Evolutionary conservation across 2,797 vertebrate species (phyloP).

Genomic region (Iguana delicatissima): DNA sequence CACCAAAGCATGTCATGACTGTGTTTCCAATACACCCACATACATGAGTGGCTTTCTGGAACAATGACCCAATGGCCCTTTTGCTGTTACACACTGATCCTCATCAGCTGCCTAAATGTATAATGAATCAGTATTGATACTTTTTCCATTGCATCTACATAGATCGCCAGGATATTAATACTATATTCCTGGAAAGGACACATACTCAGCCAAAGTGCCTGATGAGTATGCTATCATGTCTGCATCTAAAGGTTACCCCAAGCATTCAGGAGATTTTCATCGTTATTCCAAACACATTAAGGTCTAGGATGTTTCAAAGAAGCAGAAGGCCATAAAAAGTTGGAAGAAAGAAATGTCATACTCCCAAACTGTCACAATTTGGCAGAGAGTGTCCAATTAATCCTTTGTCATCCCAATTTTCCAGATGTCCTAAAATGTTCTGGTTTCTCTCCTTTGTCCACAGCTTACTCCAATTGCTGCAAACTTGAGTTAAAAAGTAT

Average conservation of each 20-base stretch:
- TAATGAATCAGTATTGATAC: conserved; percentile 70
- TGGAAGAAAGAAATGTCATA: neutral
- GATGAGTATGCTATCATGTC: conserved; percentile 53
- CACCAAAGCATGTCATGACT: neutral
- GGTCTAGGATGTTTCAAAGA: conserved; percentile 53
- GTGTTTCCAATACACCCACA: conserved; percentile 49
- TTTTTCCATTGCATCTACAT: conserved; percentile 36
- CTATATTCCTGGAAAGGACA: conserved; percentile 60
- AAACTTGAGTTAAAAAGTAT: no score
- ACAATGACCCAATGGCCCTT: conserved; percentile 56
- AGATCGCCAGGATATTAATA: conserved; percentile 72
- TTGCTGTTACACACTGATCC: conserved; percentile 63
- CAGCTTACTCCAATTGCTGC: no score
- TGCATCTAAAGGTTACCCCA: conserved; percentile 45
- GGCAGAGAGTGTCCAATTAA: no score
- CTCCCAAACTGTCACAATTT: no score
- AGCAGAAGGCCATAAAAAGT: neutral
- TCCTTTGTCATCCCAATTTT: no score
- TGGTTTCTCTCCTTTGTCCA: no score
- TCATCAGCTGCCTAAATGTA: conserved; percentile 64
- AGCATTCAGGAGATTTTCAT: conserved; percentile 32
- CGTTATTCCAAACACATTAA: conserved; percentile 52
- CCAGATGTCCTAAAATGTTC: no score
- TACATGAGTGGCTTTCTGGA: conserved; percentile 58
- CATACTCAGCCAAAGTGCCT: conserved; percentile 54